Evolutionary conservation across 1,140 invertebrate species (phyloP), one percentile per base, ranked within the genome.

Genomic region (Scaptomyza pallida): DNA sequence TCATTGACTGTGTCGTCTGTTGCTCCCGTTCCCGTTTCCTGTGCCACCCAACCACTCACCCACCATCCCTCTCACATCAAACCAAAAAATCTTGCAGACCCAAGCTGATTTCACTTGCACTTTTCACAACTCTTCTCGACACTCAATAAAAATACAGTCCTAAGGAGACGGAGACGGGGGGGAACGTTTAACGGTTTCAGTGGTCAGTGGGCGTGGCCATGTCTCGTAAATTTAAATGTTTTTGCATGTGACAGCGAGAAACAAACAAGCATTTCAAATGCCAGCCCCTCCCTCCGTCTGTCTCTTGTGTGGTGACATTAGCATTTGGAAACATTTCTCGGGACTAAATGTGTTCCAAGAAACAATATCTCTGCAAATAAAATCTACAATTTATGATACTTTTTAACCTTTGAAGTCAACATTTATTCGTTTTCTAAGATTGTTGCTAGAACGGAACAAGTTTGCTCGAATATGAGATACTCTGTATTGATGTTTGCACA

Each of bases 51-150:
- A 2, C 21, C 21, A 2, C 4, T 4, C 21, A 3, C 3, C 21
- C 21, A 0, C 21, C 1, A 5, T 9, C 15, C 8, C 4, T 13
- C 13, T 3, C 26, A 15, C 10, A 5, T 19, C 16, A 17, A 19
- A 8, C 3, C 3, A 12, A 37, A 37, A 16, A 43, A 43, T 15
- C 5, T 47, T 37, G 52, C 5, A 10, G 5, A 41, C 37, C 37
- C 16, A 55, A 55, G 9, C 26, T n/a, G 12, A 76, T 62, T 68
- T 50, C 59, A 80, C 77, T 80, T 80, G 72, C 78, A 80, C 77
- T 80, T 80, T 72, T 72, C 52, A 41, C 50, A 37, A 9, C 19
- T 54, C n/a, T n/a, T 17, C 10, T 30, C 26, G 26, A 30, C 26
- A 21, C 50, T 2, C 30, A 16, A 15, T n/a, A 19, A 61, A 74